Evolutionary conservation across 2,888 invertebrate genomes (phyloP).

Genomic region (Papilio demoleus): DNA sequence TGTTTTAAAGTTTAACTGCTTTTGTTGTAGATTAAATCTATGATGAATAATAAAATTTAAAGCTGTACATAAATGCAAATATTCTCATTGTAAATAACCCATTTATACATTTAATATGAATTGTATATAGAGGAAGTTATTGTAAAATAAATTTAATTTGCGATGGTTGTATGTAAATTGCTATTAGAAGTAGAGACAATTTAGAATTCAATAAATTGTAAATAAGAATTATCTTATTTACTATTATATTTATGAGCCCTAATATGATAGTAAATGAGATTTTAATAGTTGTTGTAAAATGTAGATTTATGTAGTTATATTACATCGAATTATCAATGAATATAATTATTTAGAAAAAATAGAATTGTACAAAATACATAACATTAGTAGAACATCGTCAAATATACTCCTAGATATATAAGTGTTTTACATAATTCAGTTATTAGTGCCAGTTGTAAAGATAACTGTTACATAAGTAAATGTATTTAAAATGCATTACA

Average conservation of each 20-base stretch:
- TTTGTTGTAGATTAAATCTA: background rate
- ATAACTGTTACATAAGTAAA: background rate
- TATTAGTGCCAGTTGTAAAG: background rate
- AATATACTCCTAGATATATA: conserved; percentile 2
- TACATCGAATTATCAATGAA: conserved; percentile 37
- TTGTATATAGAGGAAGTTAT: conserved; percentile 5
- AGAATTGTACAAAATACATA: background rate
- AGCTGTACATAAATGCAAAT: background rate
- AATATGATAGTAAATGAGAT: conserved; percentile 49
- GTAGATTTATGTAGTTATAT: conserved; percentile 24
- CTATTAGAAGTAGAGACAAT: background rate
- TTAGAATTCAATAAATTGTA: conserved; percentile 11
- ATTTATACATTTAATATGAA: background rate
- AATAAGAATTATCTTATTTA: conserved; percentile 41
- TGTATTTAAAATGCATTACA: conserved; percentile 3
- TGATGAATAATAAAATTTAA: background rate
- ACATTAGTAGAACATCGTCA: conserved; percentile 47
- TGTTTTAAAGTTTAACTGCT: background rate
- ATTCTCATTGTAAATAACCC: conserved; percentile 2
- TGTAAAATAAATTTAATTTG: background rate
- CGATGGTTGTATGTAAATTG: conserved; percentile 10
- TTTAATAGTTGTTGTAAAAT: conserved; percentile 31
- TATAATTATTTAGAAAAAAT: conserved; percentile 9
- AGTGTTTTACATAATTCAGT: background rate
- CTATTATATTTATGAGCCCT: conserved; percentile 54